phyloP scores from a whole-genome alignment of 2,888 invertebrate genomes.

The Cephalotes varians region DNA sequence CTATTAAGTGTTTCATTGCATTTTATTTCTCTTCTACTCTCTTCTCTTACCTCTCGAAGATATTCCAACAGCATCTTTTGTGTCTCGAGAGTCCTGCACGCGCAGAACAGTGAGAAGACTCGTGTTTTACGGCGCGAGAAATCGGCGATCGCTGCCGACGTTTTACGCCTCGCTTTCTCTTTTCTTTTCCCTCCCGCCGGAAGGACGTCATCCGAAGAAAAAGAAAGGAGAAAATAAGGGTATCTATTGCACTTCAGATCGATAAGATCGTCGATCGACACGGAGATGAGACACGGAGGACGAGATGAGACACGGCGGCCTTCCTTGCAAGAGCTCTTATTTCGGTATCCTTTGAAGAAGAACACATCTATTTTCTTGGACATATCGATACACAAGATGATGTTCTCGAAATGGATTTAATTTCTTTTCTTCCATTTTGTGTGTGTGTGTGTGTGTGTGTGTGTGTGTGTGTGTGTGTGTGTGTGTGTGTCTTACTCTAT shows the following conservation, averaged over 20 bases:
- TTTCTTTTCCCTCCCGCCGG: conserved; percentile 35
- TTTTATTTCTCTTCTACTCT: background rate
- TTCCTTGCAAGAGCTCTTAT: conserved; percentile 6
- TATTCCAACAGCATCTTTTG: background rate
- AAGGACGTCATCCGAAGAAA: conserved; percentile 22
- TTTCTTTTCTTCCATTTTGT: background rate
- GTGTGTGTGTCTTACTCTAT: background rate
- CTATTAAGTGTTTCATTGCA: background rate
- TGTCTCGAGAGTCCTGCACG: background rate
- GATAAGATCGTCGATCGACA: conserved; percentile 66
- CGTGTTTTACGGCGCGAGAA: conserved; percentile 77
- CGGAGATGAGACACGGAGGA: background rate
- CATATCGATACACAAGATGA: conserved; percentile 27
- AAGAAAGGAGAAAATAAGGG: conserved; percentile 48
- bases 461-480: no score
- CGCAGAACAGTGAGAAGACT: conserved; percentile 71
- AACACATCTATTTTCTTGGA: conserved; percentile 10
- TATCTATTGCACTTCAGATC: conserved; percentile 61
- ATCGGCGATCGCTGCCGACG: conserved; percentile 64
- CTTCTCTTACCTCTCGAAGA: background rate
- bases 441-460: background rate
- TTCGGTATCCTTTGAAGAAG: conserved; percentile 46
- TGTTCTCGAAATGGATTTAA: background rate
- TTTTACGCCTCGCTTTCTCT: conserved; percentile 68
- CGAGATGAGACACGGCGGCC: no score